These are phyloP conservation scores for Peromyscus californicus DNA, from an alignment of 2,113 vertebrate species.

Conservation along the genomic window DNA sequence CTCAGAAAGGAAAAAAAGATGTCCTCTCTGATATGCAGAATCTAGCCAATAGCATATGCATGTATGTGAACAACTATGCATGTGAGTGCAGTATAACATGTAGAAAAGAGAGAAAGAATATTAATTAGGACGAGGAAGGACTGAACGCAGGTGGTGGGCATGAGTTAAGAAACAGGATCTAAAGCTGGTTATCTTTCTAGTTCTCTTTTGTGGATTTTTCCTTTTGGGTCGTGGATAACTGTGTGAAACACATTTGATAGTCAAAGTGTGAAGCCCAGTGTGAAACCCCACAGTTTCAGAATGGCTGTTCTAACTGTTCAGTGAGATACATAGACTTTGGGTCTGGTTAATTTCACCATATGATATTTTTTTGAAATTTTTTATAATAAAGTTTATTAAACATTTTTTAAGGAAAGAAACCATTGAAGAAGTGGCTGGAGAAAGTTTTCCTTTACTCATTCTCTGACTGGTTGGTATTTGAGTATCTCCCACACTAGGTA, in stretches of 20 bases:
- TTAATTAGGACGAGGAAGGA: background rate
- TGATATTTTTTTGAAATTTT: background rate
- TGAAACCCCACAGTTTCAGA: background rate
- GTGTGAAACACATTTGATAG: background rate
- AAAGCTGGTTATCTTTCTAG: background rate
- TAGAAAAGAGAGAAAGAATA: background rate
- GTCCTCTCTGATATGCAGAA: background rate
- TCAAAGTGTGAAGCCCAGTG: background rate
- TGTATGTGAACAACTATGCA: no score
- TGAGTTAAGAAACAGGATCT: background rate
- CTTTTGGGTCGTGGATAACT: accelerated
- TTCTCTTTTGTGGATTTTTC: background rate
- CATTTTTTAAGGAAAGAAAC: background rate
- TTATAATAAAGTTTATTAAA: background rate
- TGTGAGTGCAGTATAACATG: background rate
- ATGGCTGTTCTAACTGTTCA: background rate
- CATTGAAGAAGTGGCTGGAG: background rate
- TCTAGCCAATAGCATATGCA: background rate
- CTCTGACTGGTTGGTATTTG: background rate
- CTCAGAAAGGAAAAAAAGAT: background rate
- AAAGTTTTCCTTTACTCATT: background rate
- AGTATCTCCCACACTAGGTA: background rate
- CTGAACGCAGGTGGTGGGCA: background rate
- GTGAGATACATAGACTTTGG: background rate
- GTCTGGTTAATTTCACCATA: background rate